Conservation (phyloP, 2,797 vertebrate species). For the Oceanodroma leucorhoa region DNA sequence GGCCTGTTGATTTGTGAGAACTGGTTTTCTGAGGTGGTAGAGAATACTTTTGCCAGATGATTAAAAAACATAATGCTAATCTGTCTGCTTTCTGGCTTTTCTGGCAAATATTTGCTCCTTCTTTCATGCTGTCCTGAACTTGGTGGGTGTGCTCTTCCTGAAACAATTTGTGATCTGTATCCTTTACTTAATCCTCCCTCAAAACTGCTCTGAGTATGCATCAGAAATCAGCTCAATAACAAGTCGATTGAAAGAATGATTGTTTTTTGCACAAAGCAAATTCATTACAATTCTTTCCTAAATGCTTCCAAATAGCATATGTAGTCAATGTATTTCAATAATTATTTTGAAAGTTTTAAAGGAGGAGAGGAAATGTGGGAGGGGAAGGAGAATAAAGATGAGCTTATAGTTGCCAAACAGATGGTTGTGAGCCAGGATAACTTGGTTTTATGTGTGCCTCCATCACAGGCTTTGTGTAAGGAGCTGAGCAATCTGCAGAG, state of each 20-base stretch:
- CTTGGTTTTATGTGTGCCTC: background rate
- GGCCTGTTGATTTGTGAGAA: background rate
- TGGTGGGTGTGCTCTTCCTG: background rate
- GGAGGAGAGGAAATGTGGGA: background rate
- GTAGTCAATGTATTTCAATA: background rate
- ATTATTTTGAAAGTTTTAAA: background rate
- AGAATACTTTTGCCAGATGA: background rate
- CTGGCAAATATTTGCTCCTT: background rate
- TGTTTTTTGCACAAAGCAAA: accelerated
- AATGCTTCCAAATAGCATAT: background rate
- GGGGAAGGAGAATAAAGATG: background rate
- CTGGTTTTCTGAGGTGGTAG: background rate
- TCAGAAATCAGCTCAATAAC: background rate
- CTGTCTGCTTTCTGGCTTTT: background rate
- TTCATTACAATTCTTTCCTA: background rate
- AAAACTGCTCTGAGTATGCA: background rate
- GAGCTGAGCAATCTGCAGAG: background rate
- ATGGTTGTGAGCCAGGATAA: background rate
- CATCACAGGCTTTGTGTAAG: background rate
- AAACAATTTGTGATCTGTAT: background rate
- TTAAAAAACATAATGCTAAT: background rate
- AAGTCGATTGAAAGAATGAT: background rate
- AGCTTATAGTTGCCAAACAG: background rate
- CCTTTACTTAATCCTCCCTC: background rate
- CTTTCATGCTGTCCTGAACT: background rate